Evolutionary conservation across 2,888 invertebrate species (phyloP).

Genomic region (Napeogenes sylphis): DNA sequence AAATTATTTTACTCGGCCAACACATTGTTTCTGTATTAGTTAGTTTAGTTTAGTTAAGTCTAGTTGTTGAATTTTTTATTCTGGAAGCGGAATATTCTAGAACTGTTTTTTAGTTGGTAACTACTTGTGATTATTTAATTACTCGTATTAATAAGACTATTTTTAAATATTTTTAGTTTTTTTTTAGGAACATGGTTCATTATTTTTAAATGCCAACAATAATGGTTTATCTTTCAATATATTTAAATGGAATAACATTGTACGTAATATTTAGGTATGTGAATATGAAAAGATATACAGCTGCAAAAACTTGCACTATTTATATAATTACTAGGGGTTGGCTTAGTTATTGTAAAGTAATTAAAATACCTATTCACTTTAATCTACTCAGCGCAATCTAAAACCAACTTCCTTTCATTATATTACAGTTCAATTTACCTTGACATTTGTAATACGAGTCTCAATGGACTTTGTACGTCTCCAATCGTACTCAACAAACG

Average conservation of each 20-base stretch:
- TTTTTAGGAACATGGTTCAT: background rate
- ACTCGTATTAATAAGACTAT: conserved; percentile 22
- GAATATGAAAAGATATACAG: background rate
- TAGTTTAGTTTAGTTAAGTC: conserved; percentile 24
- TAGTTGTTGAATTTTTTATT: conserved; percentile 23
- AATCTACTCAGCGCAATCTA: background rate
- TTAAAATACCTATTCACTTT: conserved; percentile 16
- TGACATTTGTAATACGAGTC: conserved; percentile 14
- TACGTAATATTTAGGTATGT: no score
- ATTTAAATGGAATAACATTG: no score
- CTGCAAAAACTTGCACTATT: conserved; percentile 1
- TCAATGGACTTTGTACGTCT: conserved; percentile 27
- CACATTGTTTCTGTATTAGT: conserved; percentile 31
- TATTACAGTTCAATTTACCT: conserved; percentile 14
- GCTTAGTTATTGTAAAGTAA: conserved; percentile 23
- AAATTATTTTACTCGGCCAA: conserved; percentile 36
- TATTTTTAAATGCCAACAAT: no score
- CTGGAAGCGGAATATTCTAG: conserved; percentile 19
- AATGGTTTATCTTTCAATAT: no score
- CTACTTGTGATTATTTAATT: conserved; percentile 25
- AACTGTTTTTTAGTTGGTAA: conserved; percentile 9
- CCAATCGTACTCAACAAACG: conserved; percentile 30
- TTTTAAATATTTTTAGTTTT: background rate
- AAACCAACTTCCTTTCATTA: background rate
- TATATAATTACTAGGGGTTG: background rate